Base-by-base conservation (phyloP, 1,140 invertebrate species). In the Diorhabda carinulata region DNA sequence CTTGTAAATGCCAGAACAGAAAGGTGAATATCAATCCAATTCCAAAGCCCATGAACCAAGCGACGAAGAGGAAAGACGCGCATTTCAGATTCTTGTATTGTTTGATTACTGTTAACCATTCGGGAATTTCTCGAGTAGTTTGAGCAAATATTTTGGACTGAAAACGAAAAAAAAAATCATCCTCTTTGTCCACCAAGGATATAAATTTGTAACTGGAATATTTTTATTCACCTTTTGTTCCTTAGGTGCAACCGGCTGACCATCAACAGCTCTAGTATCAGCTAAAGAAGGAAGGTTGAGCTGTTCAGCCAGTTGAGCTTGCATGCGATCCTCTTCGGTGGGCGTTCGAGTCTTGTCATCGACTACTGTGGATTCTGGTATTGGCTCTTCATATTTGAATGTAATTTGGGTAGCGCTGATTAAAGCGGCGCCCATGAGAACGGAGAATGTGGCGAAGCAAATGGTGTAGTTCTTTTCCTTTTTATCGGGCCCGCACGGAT, bases 41-140 rank as follows among this genome's bases (percentile, higher is more conserved):
- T n/a, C 98, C 98, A 79, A 98, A 97, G 61, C 98, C 98, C 96
- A 99, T 98, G 82, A 96, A 97, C 95, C 97, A 98, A 25, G 96
- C 92, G 0, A 98, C 94, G 77, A 98, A 94, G 5, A 99, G 87
- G 79, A 99, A 98, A 0, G 96, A 93, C 3, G 91, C 91, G 69
- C 95, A 96, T 78, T 96, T 95, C 9, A 95, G 78, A 80, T 95
- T 94, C 72, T 92, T 92, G 80, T 97, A 96, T 77, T 97, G 93
- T 69, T 91, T 90, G 67, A 98, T 80, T 6, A 98, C 94, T 2
- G 91, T 92, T 66, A 96, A 86, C 94, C 95, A 97, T 83, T 96
- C 93, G 3, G 95, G 95, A 78, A 96, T 90, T 83, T 95, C 90
- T 63, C 91, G 86, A 8, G 91, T 93, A 56, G 93, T 95, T 83